Base-by-base conservation (phyloP, 2,113 vertebrate genomes). In the Cyprinus carpio region DNA sequence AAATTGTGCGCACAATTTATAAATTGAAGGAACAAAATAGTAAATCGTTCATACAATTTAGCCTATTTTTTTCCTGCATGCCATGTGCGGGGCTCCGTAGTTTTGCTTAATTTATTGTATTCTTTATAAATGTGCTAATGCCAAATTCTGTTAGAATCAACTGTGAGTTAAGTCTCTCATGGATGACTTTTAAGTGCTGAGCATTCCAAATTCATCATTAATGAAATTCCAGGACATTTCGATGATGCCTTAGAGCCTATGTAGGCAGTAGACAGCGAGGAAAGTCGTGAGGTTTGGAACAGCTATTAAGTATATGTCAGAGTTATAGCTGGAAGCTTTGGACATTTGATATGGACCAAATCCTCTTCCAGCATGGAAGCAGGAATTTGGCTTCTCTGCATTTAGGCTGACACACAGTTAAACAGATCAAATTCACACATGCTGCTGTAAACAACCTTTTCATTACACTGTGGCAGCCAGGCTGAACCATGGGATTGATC, bases 401-500 rank as follows among this genome's bases (percentile, higher is more conserved):
- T 84, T 78, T 34, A 78, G 29, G 34, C 31, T 62, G 77, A 62
- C 23, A 80, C 56, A 49, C 60, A 67, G 37, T 67, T 31, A 69
- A 65, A 81, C 79, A 67, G 43, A 80, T 46, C 34, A 43, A 25
- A 27, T 80, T 80, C 58, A 80, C 77, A 43, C 56, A 80, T 31
- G 62, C 40, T 29, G 10, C 40, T 51, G 37, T 69, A 49, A 69
- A 69, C 62, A 64, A 46, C 62, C 18, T 69, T 81, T 69, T 54
- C 79, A 67, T 81, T 81, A 23, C 9, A 51, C 18, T 12, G 43
- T 81, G 60, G 79, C 79, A 81, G 79, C 62, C 62, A 51, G 29
- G 40, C 62, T 67, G 79, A 65, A 81, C 60, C 43, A 40, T 64
- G 25, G 40, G 25, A 69, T 71, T 80, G 67, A 81, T 85, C 84